phyloP scores from a whole-genome alignment of 2,113 vertebrate genomes.

The Gambusia affinis region DNA sequence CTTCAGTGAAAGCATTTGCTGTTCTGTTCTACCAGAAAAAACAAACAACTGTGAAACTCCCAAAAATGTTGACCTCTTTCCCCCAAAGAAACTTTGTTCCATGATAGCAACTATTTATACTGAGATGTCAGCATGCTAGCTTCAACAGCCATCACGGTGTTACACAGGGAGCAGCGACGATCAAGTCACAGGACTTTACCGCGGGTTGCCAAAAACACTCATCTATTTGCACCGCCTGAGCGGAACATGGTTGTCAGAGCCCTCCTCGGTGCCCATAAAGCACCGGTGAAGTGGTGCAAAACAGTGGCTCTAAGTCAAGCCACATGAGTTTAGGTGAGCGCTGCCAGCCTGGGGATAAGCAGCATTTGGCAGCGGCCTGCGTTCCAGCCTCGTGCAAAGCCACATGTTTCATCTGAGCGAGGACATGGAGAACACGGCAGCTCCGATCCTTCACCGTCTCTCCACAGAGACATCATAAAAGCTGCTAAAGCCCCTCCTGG shows the following conservation, averaged over 20 bases:
- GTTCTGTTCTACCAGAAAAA: background rate
- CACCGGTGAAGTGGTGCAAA: conserved; percentile 31
- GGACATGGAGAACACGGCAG: conserved; percentile 16
- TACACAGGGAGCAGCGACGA: conserved; percentile 24
- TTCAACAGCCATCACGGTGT: conserved; percentile 1
- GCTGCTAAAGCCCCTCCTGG: conserved; percentile 26
- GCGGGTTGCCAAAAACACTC: conserved; percentile 26
- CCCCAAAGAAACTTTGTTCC: conserved; percentile 41
- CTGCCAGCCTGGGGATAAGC: conserved; percentile 48
- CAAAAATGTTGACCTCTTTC: conserved; percentile 26
- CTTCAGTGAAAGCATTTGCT: background rate
- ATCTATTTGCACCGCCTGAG: conserved; percentile 40
- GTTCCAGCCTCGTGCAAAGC: conserved; percentile 21
- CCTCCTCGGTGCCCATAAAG: conserved; percentile 40
- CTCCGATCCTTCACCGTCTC: conserved; percentile 12
- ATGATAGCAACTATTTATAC: conserved; percentile 27
- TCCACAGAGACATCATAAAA: conserved; percentile 17
- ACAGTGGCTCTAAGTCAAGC: conserved; percentile 51
- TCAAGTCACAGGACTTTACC: conserved; percentile 30
- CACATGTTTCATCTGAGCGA: conserved; percentile 23
- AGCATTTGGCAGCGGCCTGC: conserved; percentile 44
- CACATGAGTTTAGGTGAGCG: conserved; percentile 46
- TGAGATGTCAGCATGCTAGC: conserved; percentile 15
- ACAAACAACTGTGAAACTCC: background rate
- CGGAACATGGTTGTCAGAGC: conserved; percentile 16